Conservation (phyloP, 1,140 invertebrate species). For the Zaprionus africanus region DNA sequence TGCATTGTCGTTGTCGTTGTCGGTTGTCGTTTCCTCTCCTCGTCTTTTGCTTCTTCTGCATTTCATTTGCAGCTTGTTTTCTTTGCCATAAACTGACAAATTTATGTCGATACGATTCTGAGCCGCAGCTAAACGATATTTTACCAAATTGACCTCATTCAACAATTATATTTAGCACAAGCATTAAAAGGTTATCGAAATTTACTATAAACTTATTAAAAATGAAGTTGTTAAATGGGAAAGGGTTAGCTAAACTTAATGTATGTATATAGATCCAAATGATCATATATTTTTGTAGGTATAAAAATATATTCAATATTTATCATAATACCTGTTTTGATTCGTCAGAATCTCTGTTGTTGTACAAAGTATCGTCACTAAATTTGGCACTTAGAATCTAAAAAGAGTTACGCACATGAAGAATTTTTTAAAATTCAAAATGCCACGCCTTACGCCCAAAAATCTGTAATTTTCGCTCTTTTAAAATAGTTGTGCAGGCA, state of each 20-base stretch:
- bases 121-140: slow-evolving; percentile 9
- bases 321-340: too few relatives aligned
- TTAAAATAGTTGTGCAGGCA: too few relatives aligned
- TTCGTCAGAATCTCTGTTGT: too few relatives aligned
- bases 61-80: slow-evolving; percentile 21
- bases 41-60: neutral
- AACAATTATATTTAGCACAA: slow-evolving; percentile 24
- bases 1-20: slow-evolving; percentile 48
- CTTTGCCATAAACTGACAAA: slow-evolving; percentile 31
- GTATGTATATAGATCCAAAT: neutral
- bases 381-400: too few relatives aligned
- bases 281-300: too few relatives aligned
- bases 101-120: slow-evolving; percentile 28
- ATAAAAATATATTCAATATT: too few relatives aligned
- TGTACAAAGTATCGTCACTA: too few relatives aligned
- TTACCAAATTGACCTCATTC: slow-evolving; percentile 21
- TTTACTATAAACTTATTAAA: neutral
- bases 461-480: too few relatives aligned
- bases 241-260: neutral
- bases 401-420: too few relatives aligned
- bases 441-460: too few relatives aligned
- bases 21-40: slow-evolving; percentile 16
- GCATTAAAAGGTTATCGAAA: neutral
- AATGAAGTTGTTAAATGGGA: neutral
- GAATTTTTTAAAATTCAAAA: too few relatives aligned